These are phyloP conservation scores for Notiomystis cincta DNA, from an alignment of 2,113 vertebrate genomes.

Conservation along the genomic window DNA sequence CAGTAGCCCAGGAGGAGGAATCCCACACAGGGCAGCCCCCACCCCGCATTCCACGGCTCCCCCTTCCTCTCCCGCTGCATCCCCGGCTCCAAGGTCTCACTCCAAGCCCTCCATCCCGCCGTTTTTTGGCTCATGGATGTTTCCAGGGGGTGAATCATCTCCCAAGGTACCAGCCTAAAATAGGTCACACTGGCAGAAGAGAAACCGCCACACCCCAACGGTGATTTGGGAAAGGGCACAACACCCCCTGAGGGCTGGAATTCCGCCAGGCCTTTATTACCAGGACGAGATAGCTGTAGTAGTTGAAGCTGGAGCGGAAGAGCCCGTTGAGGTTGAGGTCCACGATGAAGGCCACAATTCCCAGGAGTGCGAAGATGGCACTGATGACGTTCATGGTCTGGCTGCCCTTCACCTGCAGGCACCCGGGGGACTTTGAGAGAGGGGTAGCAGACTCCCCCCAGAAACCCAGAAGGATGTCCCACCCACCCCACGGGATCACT, in stretches of 20 bases:
- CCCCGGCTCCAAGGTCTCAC: not conserved
- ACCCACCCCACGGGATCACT: rapidly evolving
- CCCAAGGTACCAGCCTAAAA: not conserved
- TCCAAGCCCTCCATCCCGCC: rapidly evolving
- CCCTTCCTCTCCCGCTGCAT: not conserved
- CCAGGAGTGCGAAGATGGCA: conserved; percentile 8
- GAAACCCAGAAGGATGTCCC: rapidly evolving
- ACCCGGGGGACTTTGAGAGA: rapidly evolving
- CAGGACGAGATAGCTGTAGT: not conserved
- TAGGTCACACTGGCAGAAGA: not conserved
- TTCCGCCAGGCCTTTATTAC: not conserved
- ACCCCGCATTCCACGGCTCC: rapidly evolving
- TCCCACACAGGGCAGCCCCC: not conserved
- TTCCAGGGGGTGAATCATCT: not conserved
- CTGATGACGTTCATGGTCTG: conserved; percentile 57
- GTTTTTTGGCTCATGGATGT: not conserved
- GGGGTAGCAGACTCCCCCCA: not conserved
- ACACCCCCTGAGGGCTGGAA: not conserved
- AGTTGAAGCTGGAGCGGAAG: not conserved
- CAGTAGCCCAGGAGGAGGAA: not conserved
- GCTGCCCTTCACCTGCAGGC: conserved; percentile 23
- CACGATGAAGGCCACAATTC: conserved; percentile 33
- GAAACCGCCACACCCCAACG: not conserved
- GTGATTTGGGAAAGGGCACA: not conserved
- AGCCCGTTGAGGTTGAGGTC: conserved; percentile 49